Conservation (phyloP, 2,888 invertebrate genomes). For the Zhuqinia jingwanae region DNA sequence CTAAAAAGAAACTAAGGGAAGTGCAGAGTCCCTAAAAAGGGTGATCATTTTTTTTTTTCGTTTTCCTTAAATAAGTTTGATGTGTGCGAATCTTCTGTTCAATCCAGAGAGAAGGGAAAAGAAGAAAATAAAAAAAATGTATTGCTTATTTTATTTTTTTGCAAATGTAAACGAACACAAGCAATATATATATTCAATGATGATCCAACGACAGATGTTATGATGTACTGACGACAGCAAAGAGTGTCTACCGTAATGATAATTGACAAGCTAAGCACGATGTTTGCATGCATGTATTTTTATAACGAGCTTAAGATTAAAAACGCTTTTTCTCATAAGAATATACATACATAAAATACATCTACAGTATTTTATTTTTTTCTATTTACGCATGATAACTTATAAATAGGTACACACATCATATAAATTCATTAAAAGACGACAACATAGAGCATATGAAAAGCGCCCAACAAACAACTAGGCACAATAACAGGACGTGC, state of each 20-base stretch:
- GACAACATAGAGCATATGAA: slow-evolving; percentile 64
- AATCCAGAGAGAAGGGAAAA: neutral
- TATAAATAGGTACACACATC: too few species aligned
- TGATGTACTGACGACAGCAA: slow-evolving; percentile 51
- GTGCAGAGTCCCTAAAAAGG: neutral
- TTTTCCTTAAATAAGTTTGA: too few species aligned
- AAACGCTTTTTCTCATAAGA: neutral
- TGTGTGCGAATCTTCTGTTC: too few species aligned
- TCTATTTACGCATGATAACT: slow-evolving; percentile 6
- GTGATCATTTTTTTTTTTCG: neutral
- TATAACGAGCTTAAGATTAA: neutral
- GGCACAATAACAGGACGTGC: slow-evolving; percentile 61
- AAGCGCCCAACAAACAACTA: slow-evolving; percentile 35
- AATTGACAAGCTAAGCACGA: slow-evolving; percentile 63
- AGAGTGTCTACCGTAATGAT: slow-evolving; percentile 38
- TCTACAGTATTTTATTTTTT: slow-evolving; percentile 20
- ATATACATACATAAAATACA: too few species aligned
- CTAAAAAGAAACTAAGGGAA: slow-evolving; percentile 24
- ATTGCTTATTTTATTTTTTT: neutral
- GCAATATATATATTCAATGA: slow-evolving; percentile 15
- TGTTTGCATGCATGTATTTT: slow-evolving; percentile 19
- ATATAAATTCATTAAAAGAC: too few species aligned
- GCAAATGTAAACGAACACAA: neutral
- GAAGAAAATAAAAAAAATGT: neutral
- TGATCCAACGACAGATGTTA: slow-evolving; percentile 59